Evolutionary conservation across 92 coral and sea anemone species (phyloP).

Genomic region (Diadumene lineata): DNA sequence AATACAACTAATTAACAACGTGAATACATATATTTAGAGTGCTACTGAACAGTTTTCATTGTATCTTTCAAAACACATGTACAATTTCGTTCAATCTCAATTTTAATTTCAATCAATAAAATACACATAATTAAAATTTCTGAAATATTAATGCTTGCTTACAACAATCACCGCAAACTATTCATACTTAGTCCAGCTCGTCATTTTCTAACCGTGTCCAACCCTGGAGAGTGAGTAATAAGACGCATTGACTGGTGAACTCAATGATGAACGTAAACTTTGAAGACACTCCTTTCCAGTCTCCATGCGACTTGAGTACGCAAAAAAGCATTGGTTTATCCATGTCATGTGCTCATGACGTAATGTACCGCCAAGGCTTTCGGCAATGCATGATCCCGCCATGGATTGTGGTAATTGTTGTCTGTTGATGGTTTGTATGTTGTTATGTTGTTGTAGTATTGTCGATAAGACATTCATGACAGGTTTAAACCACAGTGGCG

Average conservation of each 20-base stretch:
- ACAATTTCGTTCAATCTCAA: no score
- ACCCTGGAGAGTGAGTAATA: not conserved
- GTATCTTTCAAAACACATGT: no score
- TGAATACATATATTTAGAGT: no score
- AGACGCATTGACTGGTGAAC: not conserved
- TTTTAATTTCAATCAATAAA: no score
- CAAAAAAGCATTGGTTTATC: constrained; percentile 15
- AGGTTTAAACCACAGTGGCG: constrained; percentile 48
- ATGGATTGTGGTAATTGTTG: constrained; percentile 29
- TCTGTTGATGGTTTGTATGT: constrained; percentile 23
- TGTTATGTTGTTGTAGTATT: constrained; percentile 30
- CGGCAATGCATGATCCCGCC: constrained; percentile 38
- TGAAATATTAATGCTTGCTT: not conserved
- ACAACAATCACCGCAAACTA: not conserved
- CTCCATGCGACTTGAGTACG: constrained; percentile 10
- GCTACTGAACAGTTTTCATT: no score
- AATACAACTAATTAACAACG: no score
- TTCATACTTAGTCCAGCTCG: not conserved
- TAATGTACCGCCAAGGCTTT: constrained; percentile 31
- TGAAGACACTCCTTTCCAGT: not conserved
- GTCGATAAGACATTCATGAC: constrained; percentile 29
- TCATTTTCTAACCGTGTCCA: not conserved
- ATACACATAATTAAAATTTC: no score
- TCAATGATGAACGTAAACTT: not conserved
- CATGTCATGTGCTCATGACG: constrained; percentile 17